phyloP scores from a whole-genome alignment of 2,888 invertebrate species.

The Andrena flavipes region DNA sequence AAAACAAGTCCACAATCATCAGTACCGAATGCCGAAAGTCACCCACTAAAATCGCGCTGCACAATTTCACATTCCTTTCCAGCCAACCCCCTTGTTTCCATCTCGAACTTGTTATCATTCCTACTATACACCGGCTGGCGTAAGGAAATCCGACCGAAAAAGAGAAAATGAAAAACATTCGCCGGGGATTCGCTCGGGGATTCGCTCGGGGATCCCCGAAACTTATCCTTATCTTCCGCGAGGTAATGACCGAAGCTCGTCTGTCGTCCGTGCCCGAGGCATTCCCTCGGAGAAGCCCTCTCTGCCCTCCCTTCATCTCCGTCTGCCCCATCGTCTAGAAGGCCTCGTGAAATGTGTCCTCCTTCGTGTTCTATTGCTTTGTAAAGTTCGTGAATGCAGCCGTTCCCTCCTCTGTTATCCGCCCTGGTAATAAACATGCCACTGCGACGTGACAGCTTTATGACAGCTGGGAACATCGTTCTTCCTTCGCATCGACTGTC shows the following conservation, averaged over 20 bases:
- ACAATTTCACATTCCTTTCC: neutral
- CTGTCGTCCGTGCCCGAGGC: neutral
- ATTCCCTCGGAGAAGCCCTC: conserved; percentile 11
- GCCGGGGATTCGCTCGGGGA: conserved; percentile 1
- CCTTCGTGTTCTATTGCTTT: conserved; percentile 37
- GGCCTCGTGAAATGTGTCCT: conserved; percentile 33
- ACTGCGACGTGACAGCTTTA: conserved; percentile 61
- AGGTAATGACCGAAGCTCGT: conserved; percentile 20
- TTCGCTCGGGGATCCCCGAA: neutral
- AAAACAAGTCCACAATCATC: too few species aligned
- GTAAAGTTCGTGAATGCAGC: conserved; percentile 46
- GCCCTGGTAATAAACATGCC: conserved; percentile 63
- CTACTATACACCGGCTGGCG: neutral
- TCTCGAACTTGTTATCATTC: conserved; percentile 10
- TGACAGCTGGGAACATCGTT: conserved; percentile 53
- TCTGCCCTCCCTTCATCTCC: neutral
- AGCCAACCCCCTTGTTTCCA: conserved; percentile 9
- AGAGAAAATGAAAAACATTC: conserved; percentile 12
- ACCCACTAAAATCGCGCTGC: neutral
- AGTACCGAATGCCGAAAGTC: too few species aligned
- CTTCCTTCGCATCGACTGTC: conserved; percentile 39
- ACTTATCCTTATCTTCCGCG: conserved; percentile 27
- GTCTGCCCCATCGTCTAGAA: neutral
- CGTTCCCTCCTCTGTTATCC: conserved; percentile 30
- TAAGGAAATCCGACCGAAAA: neutral